A percentile compares a stretch with the other conserved stretches of the same genome.
Conservation (phyloP, 2,797 vertebrate species). For the Eulemur coronatus region DNA sequence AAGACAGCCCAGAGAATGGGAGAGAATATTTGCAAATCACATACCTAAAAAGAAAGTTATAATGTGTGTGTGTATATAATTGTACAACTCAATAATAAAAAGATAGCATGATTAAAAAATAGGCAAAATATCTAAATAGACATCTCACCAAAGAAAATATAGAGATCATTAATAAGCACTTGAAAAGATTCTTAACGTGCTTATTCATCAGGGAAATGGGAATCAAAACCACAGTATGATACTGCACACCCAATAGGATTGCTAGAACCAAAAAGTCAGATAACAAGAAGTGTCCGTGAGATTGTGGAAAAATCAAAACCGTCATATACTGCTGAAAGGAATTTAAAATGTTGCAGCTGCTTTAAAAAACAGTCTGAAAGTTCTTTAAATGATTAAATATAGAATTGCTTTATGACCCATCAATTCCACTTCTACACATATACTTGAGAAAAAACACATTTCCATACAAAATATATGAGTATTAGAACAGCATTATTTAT, state of each 20-base stretch:
- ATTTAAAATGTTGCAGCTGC: not conserved
- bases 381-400: not conserved
- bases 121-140: not conserved
- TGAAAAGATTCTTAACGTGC: too few relatives aligned
- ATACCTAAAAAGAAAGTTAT: not conserved
- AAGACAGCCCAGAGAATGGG: not conserved
- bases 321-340: not conserved
- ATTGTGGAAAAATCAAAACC: not conserved
- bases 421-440: not conserved
- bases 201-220: not conserved
- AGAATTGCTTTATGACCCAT: not conserved
- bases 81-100: not conserved
- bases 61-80: not conserved
- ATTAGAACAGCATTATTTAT: not conserved
- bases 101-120: not conserved
- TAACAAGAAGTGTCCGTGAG: not conserved
- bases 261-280: not conserved
- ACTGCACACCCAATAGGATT: not conserved
- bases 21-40: not conserved
- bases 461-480: not conserved
- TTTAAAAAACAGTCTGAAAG: not conserved
- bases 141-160: not conserved
- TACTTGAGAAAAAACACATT: not conserved
- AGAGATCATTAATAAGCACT: not conserved
- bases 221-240: not conserved